Evolutionary conservation across 2,113 vertebrate genomes (phyloP).

Genomic region (Empidonax alnorum): DNA sequence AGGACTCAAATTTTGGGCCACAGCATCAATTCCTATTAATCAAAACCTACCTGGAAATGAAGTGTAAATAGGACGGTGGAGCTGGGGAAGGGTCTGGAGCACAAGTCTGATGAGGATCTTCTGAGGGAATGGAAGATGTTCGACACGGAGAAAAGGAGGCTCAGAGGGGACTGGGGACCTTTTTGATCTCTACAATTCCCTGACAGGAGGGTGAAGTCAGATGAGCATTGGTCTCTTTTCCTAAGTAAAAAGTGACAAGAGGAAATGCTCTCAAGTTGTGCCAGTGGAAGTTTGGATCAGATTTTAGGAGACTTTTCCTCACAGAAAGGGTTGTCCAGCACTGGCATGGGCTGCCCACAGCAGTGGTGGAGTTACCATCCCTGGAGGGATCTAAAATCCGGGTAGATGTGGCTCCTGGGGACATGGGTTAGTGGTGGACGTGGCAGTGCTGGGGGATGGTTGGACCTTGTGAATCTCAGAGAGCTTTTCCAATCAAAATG

Average conservation of each 20-base stretch:
- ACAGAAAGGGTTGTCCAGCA: not conserved
- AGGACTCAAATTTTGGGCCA: not conserved
- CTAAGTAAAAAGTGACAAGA: not conserved
- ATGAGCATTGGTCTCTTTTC: accelerated
- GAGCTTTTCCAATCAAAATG: not conserved
- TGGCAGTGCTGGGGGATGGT: not conserved
- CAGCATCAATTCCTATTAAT: not conserved
- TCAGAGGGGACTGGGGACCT: accelerated
- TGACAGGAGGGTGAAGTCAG: not conserved
- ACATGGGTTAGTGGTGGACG: not conserved
- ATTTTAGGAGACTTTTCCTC: not conserved
- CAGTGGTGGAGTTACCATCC: not conserved
- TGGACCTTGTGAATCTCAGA: accelerated
- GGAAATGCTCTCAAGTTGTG: not conserved
- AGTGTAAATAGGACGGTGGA: not conserved
- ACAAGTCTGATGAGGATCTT: accelerated
- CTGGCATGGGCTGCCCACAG: not conserved
- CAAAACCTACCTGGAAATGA: not conserved
- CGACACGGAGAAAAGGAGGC: not conserved
- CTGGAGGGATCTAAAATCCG: not conserved
- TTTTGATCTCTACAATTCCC: not conserved
- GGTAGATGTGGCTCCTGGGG: not conserved
- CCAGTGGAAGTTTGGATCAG: not conserved
- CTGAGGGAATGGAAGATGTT: not conserved
- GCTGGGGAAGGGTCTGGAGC: accelerated